A percentile compares a stretch with the other conserved stretches of the same genome.
Conservation (phyloP, 1,140 invertebrate species). For the Andrena cerasifolii region DNA sequence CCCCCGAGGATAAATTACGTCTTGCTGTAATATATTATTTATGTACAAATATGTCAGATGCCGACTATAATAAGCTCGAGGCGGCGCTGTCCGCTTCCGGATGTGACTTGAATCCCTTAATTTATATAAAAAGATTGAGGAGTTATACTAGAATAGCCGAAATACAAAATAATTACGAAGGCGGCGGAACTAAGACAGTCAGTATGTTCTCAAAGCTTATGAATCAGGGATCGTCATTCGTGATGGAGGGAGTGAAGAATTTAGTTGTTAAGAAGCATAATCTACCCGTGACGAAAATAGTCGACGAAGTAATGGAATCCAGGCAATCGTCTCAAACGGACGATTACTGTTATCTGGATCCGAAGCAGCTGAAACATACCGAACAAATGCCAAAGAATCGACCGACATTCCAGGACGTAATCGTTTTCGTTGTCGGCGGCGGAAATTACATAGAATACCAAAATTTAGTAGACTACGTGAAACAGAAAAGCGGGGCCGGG, state of each 20-base stretch:
- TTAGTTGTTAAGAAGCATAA: slow-evolving; percentile 98
- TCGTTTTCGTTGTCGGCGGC: slow-evolving; percentile 98
- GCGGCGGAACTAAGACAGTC: slow-evolving; percentile 97
- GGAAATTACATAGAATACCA: slow-evolving; percentile 99
- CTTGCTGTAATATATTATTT: slow-evolving; percentile 98
- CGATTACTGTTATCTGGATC: slow-evolving; percentile 96
- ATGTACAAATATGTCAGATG: slow-evolving; percentile 91
- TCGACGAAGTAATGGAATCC: slow-evolving; percentile 95
- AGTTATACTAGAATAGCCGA: slow-evolving; percentile 92
- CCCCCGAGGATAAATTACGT: slow-evolving; percentile 95
- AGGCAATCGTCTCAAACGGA: slow-evolving; percentile 90
- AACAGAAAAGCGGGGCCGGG: slow-evolving; percentile 89
- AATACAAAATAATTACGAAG: slow-evolving; percentile 89
- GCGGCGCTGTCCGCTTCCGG: slow-evolving; percentile 90
- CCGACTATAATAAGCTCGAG: slow-evolving; percentile 92
- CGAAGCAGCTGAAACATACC: slow-evolving; percentile 91
- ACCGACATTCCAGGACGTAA: slow-evolving; percentile 92
- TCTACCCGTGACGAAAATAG: slow-evolving; percentile 94
- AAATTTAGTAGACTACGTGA: slow-evolving; percentile 97
- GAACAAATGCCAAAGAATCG: slow-evolving; percentile 87
- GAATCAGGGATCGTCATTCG: slow-evolving; percentile 97
- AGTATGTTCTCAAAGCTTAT: slow-evolving; percentile 99
- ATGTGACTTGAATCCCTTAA: slow-evolving; percentile 92
- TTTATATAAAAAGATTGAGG: slow-evolving; percentile 95
- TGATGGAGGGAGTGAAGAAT: slow-evolving; percentile 99